Base-by-base conservation (phyloP, 2,113 vertebrate genomes). In the Zosterops borbonicus region DNA sequence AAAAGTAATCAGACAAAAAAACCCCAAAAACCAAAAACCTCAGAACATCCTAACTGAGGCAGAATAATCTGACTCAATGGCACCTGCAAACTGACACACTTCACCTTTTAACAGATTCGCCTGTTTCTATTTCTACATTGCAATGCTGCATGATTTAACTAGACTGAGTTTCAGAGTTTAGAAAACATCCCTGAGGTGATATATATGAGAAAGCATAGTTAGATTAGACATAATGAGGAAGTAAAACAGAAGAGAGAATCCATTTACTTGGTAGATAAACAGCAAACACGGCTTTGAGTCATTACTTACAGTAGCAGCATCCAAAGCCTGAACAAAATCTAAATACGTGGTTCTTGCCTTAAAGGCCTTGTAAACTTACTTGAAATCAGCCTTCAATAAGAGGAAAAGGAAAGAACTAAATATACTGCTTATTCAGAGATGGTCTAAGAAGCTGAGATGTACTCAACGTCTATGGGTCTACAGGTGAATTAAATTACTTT, bases 191-290 rank as follows among this genome's bases (percentile, higher is more conserved):
- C 33, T 53, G 12, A 88, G 11, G 53, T 29, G 11, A 11, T 49
- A 69, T 9, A 5, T 31, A 89, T 60, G 49, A 75, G 35, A 85
- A 93, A 82, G 84, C 14, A 50, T 13, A 65, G 23, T 41, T 67
- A 52, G 9, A 74, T 59, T 68, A 90, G 70, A 69, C 83, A 73
- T 19, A 84, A 56, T 11, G 9, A 90, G 39, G 25, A 76, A 90
- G 59, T 59, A 84, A 78, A 95, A 67, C 21, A 76, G 49, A 87
- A 89, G 21, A 76, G 19, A 90, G 53, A 93, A 77, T 28, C 20
- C 20, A 46, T 69, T 92, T 70, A 65, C 46, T 68, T 65, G 19
- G 56, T 63, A 71, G 37, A 59, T 76, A 50, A 89, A 82, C 39
- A 87, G 50, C 33, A 78, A 91, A 78, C 5, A 41, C 0, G 0